Evolutionary conservation across 2,888 invertebrate genomes (phyloP).

Genomic region (Mechanitis mazaeus): DNA sequence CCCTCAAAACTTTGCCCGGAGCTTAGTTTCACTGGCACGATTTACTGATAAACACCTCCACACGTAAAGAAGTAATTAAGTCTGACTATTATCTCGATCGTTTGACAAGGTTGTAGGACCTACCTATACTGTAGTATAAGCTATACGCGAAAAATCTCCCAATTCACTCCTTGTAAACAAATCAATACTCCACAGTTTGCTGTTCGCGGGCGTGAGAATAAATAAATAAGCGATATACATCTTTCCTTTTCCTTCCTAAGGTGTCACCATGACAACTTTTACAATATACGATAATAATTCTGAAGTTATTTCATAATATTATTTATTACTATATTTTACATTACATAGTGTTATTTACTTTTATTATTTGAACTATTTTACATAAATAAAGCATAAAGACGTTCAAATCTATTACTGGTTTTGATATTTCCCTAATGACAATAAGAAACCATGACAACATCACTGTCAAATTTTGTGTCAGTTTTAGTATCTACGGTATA

Average conservation of each 20-base stretch:
- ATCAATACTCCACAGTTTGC: slow-evolving; percentile 63
- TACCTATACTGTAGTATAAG: slow-evolving; percentile 47
- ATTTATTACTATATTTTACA: no score
- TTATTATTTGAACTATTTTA: no score
- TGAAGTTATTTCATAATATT: no score
- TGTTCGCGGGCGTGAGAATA: slow-evolving; percentile 52
- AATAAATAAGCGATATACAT: slow-evolving; percentile 32
- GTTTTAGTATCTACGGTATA: neutral
- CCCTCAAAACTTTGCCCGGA: slow-evolving; percentile 52
- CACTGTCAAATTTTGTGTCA: neutral
- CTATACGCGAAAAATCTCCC: slow-evolving; percentile 47
- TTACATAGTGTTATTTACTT: no score
- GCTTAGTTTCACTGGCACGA: slow-evolving; percentile 55
- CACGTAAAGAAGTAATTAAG: slow-evolving; percentile 70
- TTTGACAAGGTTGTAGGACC: slow-evolving; percentile 61
- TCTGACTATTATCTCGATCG: slow-evolving; percentile 65
- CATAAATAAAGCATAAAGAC: no score
- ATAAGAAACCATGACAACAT: neutral
- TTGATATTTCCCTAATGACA: neutral
- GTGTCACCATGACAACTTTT: slow-evolving; percentile 32
- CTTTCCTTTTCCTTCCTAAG: slow-evolving; percentile 22
- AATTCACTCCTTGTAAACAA: slow-evolving; percentile 66
- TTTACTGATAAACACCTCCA: slow-evolving; percentile 59
- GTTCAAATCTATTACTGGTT: neutral
- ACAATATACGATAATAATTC: neutral